phyloP scores from a whole-genome alignment of 2,797 vertebrate genomes.

The Urosaurus nigricauda region DNA sequence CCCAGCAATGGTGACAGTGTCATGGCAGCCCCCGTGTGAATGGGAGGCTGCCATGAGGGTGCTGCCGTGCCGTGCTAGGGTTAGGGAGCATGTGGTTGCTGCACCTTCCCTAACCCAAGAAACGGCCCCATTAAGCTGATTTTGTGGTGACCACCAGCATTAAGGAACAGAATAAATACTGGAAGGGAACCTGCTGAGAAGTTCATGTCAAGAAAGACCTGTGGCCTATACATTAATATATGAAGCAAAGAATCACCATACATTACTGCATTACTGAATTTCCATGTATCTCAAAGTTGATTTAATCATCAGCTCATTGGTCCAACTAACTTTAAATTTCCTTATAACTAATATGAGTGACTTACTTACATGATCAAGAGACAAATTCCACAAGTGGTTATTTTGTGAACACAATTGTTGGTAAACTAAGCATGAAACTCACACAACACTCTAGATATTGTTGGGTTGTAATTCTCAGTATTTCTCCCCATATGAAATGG shows the following conservation, averaged over 20 bases:
- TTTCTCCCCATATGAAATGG: too few species aligned
- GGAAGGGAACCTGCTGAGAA: slow-evolving; percentile 25
- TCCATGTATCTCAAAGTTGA: slow-evolving; percentile 4
- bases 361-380: neutral
- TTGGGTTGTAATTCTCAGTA: too few species aligned
- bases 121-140: slow-evolving; percentile 21
- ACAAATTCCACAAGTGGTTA: neutral
- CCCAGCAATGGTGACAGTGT: too few species aligned
- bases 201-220: slow-evolving; percentile 32
- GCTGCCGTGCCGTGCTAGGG: too few species aligned
- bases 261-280: neutral
- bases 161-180: slow-evolving; percentile 25
- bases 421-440: neutral
- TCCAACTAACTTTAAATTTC: neutral
- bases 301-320: neutral
- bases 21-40: too few species aligned
- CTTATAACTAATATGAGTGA: neutral
- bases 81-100: too few species aligned
- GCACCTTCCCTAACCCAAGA: too few species aligned
- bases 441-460: too few species aligned
- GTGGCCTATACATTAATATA: slow-evolving; percentile 10
- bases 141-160: neutral
- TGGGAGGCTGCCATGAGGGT: too few species aligned
- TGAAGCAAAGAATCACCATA: slow-evolving; percentile 26
- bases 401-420: neutral